Percentiles rank a stretch among this genome's conserved stretches.
Evolutionary conservation across 2,113 vertebrate genomes (phyloP).

Genomic region (Callopanchax toddi): DNA sequence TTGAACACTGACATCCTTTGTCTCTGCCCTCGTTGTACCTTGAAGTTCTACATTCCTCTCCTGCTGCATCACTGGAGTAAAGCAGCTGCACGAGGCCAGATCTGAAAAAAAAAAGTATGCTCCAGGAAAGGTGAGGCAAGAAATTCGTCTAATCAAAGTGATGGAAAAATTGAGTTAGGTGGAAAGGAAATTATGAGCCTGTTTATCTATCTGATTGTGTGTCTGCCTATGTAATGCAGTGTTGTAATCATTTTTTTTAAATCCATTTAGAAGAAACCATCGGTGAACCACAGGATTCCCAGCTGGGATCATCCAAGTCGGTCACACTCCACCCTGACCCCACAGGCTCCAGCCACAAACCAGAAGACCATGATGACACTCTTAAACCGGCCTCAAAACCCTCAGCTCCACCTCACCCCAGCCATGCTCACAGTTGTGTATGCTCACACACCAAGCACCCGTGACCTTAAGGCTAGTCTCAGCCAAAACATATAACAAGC

Average conservation of each 20-base stretch:
- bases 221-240: too few relatives aligned
- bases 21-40: constrained; percentile 67
- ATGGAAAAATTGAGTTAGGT: background rate
- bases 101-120: constrained; percentile 38
- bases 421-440: constrained; percentile 4
- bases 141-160: constrained; percentile 21
- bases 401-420: constrained; percentile 34
- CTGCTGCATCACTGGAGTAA: constrained; percentile 72
- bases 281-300: constrained; percentile 57
- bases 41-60: constrained; percentile 79
- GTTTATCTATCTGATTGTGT: constrained; percentile 12
- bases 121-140: constrained; percentile 54
- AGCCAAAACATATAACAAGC: constrained; percentile 36
- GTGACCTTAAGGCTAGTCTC: constrained; percentile 36
- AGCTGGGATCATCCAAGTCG: constrained; percentile 43
- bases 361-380: constrained; percentile 56
- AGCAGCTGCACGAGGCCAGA: constrained; percentile 72
- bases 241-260: constrained; percentile 43
- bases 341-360: constrained; percentile 57
- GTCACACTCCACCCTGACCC: constrained; percentile 64
- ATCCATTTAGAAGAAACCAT: constrained; percentile 43
- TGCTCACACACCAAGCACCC: constrained; percentile 11
- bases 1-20: constrained; percentile 71
- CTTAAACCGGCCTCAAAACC: constrained; percentile 42
- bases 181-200: too few relatives aligned